Evolutionary conservation across 1,140 invertebrate species (phyloP).

Genomic region (Hylaeus volcanicus): DNA sequence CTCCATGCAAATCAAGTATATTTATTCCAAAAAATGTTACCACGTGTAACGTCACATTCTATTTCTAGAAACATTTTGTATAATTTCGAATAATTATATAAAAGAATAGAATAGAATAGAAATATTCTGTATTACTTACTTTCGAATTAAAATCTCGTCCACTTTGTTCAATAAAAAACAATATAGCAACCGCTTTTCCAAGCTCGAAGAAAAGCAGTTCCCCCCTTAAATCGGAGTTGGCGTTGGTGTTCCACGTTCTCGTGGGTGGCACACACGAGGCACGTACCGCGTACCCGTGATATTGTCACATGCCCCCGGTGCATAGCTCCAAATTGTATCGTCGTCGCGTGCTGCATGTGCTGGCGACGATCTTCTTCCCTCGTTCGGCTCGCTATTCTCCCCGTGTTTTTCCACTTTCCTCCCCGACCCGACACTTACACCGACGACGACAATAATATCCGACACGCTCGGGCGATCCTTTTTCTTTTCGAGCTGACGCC

Average conservation of each 20-base stretch:
- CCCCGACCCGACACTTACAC: conserved; percentile 28
- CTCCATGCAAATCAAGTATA: too few species aligned
- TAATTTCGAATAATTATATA: too few species aligned
- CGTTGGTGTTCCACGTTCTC: conserved; percentile 25
- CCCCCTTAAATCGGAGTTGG: not conserved
- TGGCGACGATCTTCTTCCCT: conserved; percentile 32
- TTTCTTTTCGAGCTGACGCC: conserved; percentile 57
- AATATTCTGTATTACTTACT: too few species aligned
- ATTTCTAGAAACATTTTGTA: too few species aligned
- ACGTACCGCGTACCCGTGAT: conserved; percentile 71
- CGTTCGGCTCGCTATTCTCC: conserved; percentile 8
- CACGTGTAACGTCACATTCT: too few species aligned
- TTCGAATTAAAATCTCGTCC: too few species aligned
- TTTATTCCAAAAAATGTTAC: too few species aligned
- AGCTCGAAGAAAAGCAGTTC: too few species aligned
- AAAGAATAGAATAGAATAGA: too few species aligned
- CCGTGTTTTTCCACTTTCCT: not conserved
- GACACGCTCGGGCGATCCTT: conserved; percentile 58
- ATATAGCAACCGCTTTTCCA: too few species aligned
- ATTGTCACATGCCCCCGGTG: conserved; percentile 75
- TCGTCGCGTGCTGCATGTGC: conserved; percentile 66
- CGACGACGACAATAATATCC: conserved; percentile 63
- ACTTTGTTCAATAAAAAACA: too few species aligned
- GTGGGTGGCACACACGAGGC: conserved; percentile 49
- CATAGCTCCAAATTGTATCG: conserved; percentile 76